Evolutionary conservation across 1,140 invertebrate genomes (phyloP).

Genomic region (Dreissena rostriformis): DNA sequence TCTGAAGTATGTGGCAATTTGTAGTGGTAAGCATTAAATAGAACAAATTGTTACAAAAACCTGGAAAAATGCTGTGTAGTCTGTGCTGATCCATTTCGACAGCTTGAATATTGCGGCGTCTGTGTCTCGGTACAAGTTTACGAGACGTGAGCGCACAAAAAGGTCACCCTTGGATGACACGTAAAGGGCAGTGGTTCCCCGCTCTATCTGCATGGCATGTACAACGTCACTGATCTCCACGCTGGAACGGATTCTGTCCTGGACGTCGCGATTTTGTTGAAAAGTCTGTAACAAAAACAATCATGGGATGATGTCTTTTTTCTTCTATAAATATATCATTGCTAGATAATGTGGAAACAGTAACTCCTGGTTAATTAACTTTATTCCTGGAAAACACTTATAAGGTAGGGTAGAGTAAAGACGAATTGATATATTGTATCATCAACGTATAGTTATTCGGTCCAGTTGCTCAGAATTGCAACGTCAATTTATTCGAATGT

Average conservation of each 20-base stretch:
- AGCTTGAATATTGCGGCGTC: slow-evolving; percentile 39
- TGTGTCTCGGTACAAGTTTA: slow-evolving; percentile 34
- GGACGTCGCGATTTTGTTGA: background rate
- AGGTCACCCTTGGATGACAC: slow-evolving; percentile 55
- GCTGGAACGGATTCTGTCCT: slow-evolving; percentile 45
- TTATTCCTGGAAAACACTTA: too few relatives aligned
- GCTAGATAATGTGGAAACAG: background rate
- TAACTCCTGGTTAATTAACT: too few relatives aligned
- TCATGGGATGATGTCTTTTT: background rate
- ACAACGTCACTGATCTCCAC: slow-evolving; percentile 62
- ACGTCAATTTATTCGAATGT: too few relatives aligned
- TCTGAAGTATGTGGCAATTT: background rate
- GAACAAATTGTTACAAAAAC: background rate
- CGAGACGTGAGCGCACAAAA: slow-evolving; percentile 23
- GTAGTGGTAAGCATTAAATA: background rate
- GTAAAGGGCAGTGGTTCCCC: slow-evolving; percentile 66
- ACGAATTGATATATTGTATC: too few relatives aligned
- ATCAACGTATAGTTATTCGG: too few relatives aligned
- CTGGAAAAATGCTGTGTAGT: background rate
- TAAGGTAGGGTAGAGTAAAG: too few relatives aligned
- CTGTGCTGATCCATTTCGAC: background rate
- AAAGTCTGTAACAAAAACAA: background rate
- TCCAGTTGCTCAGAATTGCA: too few relatives aligned
- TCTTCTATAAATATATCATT: background rate
- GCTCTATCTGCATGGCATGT: slow-evolving; percentile 67